Conservation (phyloP, 1,140 invertebrate genomes). For the Drosophila melanogaster region Release_6_plus_ISO1_MT NT_033777.3:22467501-22468000, state of each 20-base stretch:
- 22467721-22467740: slow-evolving; percentile 93
- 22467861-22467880: slow-evolving; percentile 91
- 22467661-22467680: slow-evolving; percentile 88
- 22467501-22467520: slow-evolving; percentile 89
- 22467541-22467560: slow-evolving; percentile 92
- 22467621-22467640: slow-evolving; percentile 92
- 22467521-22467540: slow-evolving; percentile 90
- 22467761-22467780: slow-evolving; percentile 88
- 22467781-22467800: slow-evolving; percentile 90
- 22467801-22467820: slow-evolving; percentile 93
- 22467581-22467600: slow-evolving; percentile 90
- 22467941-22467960: slow-evolving; percentile 9
- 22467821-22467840: slow-evolving; percentile 91
- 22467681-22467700: slow-evolving; percentile 90
- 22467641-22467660: slow-evolving; percentile 90
- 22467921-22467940: slow-evolving; percentile 41
- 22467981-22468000: slow-evolving; percentile 60
- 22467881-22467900: slow-evolving; percentile 87
- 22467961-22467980: slow-evolving; percentile 27
- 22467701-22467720: slow-evolving; percentile 90
- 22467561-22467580: slow-evolving; percentile 88
- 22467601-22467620: slow-evolving; percentile 95
- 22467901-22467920: slow-evolving; percentile 86
- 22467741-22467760: slow-evolving; percentile 95
- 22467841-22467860: slow-evolving; percentile 88